Evolutionary conservation across 2,113 vertebrate species (phyloP).

Genomic region (Carassius auratus): DNA sequence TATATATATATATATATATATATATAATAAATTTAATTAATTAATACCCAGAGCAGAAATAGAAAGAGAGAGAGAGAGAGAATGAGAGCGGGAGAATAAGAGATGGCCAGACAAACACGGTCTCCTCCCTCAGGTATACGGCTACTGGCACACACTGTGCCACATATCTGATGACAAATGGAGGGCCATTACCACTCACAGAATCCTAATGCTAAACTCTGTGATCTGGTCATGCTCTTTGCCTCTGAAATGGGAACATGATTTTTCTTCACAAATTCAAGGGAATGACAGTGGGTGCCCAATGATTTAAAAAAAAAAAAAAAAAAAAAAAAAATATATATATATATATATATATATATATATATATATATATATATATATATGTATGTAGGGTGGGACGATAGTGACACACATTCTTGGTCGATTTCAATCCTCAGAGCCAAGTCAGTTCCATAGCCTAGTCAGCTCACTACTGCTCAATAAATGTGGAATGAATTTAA

Average conservation of each 20-base stretch:
- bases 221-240: constrained; percentile 53
- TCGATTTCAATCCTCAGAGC: background rate
- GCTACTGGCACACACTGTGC: constrained; percentile 64
- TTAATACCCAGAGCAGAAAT: background rate
- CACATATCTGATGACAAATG: constrained; percentile 74
- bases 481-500: no score
- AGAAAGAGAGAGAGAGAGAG: background rate
- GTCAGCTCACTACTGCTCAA: background rate
- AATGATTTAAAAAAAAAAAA: background rate
- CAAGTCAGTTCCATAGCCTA: background rate
- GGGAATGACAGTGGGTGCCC: constrained; percentile 63
- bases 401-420: background rate
- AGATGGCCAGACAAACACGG: constrained; percentile 28
- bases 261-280: constrained; percentile 36
- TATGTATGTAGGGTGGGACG: background rate
- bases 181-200: constrained; percentile 65
- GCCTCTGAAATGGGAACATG: background rate
- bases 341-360: no score
- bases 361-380: background rate
- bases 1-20: no score
- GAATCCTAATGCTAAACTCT: constrained; percentile 72
- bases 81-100: constrained; percentile 7
- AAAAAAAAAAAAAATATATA: no score
- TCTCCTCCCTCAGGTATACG: constrained; percentile 64
- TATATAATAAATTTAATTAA: no score